A percentile compares a stretch with the other conserved stretches of the same genome.
Conservation (phyloP, 1,140 invertebrate species). For the Popillia japonica region DNA sequence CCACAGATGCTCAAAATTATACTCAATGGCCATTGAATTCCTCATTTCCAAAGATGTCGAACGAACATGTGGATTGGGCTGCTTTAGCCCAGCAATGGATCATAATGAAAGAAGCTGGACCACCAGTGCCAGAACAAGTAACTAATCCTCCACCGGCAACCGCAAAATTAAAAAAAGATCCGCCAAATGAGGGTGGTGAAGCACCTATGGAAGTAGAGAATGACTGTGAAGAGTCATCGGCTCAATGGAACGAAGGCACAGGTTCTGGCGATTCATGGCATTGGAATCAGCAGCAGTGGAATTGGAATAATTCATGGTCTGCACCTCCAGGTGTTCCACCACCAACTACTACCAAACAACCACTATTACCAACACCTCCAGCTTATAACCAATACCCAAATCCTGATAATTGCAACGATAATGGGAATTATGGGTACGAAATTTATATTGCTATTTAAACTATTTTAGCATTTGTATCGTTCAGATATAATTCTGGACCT, state of each 20-base stretch:
- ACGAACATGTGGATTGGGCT: conserved; percentile 90
- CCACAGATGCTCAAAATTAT: conserved; percentile 64
- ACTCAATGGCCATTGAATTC: conserved; percentile 80
- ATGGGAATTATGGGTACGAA: conserved; percentile 49
- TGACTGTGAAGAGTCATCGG: conserved; percentile 66
- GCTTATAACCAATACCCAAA: conserved; percentile 59
- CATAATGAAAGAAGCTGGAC: conserved; percentile 86
- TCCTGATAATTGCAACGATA: conserved; percentile 50
- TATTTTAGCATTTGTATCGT: not conserved
- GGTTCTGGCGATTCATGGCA: conserved; percentile 59
- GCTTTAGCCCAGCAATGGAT: conserved; percentile 97
- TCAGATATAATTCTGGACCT: conserved; percentile 43
- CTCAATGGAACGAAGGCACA: conserved; percentile 49
- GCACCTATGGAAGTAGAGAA: conserved; percentile 86
- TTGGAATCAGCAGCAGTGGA: conserved; percentile 60
- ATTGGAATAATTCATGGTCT: conserved; percentile 61
- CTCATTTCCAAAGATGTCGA: conserved; percentile 63
- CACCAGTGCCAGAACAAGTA: conserved; percentile 60
- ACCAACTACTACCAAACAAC: conserved; percentile 59
- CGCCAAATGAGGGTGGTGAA: conserved; percentile 72
- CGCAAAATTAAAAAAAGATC: conserved; percentile 46
- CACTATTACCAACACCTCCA: conserved; percentile 59
- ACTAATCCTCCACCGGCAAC: conserved; percentile 63
- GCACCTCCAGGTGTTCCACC: conserved; percentile 58
- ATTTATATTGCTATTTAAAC: conserved; percentile 12